Evolutionary conservation across 2,113 vertebrate genomes (phyloP), one percentile per base, ranked within the genome.

Genomic region (Puntigrus tetrazona): DNA sequence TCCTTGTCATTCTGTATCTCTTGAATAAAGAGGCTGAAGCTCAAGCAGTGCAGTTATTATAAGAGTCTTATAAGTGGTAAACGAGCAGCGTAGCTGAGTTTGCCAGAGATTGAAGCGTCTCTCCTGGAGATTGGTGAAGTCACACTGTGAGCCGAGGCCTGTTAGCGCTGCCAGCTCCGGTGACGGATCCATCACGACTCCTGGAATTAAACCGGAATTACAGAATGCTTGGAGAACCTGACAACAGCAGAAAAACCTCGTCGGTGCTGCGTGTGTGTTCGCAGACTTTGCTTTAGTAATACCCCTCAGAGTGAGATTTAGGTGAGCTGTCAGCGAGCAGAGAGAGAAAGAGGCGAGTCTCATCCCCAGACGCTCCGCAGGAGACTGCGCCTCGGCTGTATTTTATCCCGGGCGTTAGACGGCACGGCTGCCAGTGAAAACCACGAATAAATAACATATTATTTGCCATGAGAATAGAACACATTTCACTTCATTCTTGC

Each of bases 221-320:
- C 78, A n/a, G 27, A 67, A 78, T 78, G 77, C 77, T 78, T 29
- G 38, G 16, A 43, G 57, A 78, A 78, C 57, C 59, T 80, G 78
- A 80, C 78, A 80, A 43, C 13, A 29, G 76, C 55, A 10, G 36
- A n/a, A 57, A 63, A 78, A 43, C 43, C 52, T 77, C 47, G 4
- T 31, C 10, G 47, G 18, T 86, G 61, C 1, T 34, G 73, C 78
- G 76, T 84, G 81, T 87, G 87, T 85, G 67, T 88, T 84, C 52
- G 38, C 75, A 83, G 81, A 75, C 85, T 85, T 79, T 85, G 86
- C 80, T 87, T 88, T 76, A 63, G 81, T 88, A 83, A 88, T 80
- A 86, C 69, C 84, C 84, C 84, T 85, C 84, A 74, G 81, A 79
- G 81, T 85, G 84, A 88, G 87, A 88, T 88, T 86, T 88, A 86